phyloP scores from a whole-genome alignment of 2,797 vertebrate genomes.

The Sebastes reedi region DNA sequence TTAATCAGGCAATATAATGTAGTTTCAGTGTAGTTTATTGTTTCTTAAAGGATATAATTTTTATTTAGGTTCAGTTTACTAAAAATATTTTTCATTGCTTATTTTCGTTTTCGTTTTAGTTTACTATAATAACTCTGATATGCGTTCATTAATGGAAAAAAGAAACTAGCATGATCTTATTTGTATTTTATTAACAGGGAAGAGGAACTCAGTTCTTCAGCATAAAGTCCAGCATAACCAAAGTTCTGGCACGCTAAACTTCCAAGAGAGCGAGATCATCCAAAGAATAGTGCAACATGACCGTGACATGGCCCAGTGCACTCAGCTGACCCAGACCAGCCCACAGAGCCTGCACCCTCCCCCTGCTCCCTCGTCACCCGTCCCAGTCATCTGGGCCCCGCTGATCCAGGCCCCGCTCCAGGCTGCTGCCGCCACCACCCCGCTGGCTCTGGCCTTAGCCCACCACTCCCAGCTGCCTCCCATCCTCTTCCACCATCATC shows the following conservation, averaged over 20 bases:
- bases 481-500: slow-evolving; percentile 90
- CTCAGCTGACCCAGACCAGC: slow-evolving; percentile 87
- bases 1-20: too few relatives aligned
- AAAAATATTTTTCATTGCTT: too few relatives aligned
- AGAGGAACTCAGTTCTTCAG: slow-evolving; percentile 94
- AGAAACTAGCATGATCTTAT: background rate
- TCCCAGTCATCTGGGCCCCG: slow-evolving; percentile 95
- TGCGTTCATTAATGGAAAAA: background rate
- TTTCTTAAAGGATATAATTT: too few relatives aligned
- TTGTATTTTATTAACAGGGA: slow-evolving; percentile 81
- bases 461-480: slow-evolving; percentile 92
- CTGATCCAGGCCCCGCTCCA: slow-evolving; percentile 95
- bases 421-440: slow-evolving; percentile 94
- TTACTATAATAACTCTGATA: background rate
- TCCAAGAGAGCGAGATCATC: slow-evolving; percentile 97
- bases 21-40: too few relatives aligned
- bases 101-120: too few relatives aligned
- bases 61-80: too few relatives aligned
- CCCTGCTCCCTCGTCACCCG: slow-evolving; percentile 80
- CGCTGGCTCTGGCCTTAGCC: slow-evolving; percentile 93
- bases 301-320: slow-evolving; percentile 96
- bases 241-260: slow-evolving; percentile 94
- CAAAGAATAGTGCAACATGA: slow-evolving; percentile 99
- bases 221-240: slow-evolving; percentile 98
- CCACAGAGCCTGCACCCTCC: slow-evolving; percentile 73